phyloP scores from a whole-genome alignment of 37 sponge, comb jelly and placozoan species.

The Lycopodina hypogea region DNA sequence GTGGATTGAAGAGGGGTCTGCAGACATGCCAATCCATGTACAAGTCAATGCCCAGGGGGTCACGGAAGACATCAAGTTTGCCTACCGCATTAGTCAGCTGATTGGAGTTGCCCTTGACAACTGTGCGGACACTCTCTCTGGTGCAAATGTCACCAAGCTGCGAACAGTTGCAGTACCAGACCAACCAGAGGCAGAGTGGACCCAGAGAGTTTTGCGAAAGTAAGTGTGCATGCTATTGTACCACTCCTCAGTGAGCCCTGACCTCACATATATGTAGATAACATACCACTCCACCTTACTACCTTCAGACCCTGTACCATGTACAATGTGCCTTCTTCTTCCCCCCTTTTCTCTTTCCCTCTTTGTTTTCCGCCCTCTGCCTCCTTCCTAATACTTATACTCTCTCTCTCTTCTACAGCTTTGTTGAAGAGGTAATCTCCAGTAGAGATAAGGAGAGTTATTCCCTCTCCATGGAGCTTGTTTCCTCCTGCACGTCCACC shows the following conservation, averaged over 20 bases:
- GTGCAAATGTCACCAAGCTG: constrained; percentile 11
- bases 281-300: neutral
- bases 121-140: neutral
- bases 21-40: neutral
- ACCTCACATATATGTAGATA: neutral
- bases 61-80: constrained; percentile 23
- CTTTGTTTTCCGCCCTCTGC: neutral
- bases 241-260: neutral
- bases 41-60: neutral
- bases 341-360: constrained; percentile 4
- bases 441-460: constrained; percentile 38
- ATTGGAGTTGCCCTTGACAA: constrained; percentile 43
- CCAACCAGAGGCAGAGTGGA: constrained; percentile 43
- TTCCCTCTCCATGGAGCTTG: constrained; percentile 56
- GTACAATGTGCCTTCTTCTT: neutral
- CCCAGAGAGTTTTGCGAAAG: constrained; percentile 45
- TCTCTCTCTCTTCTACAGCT: constrained; percentile 28
- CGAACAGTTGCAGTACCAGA: constrained; percentile 25
- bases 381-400: neutral
- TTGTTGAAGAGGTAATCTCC: constrained; percentile 20
- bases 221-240: constrained; percentile 19
- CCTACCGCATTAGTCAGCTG: constrained; percentile 38
- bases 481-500: constrained; percentile 29
- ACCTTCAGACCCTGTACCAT: neutral
- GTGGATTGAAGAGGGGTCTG: constrained; percentile 16